These are phyloP conservation scores for Drosophila algonquin DNA, from an alignment of 2,888 invertebrate species.

Conservation along the genomic window DNA sequence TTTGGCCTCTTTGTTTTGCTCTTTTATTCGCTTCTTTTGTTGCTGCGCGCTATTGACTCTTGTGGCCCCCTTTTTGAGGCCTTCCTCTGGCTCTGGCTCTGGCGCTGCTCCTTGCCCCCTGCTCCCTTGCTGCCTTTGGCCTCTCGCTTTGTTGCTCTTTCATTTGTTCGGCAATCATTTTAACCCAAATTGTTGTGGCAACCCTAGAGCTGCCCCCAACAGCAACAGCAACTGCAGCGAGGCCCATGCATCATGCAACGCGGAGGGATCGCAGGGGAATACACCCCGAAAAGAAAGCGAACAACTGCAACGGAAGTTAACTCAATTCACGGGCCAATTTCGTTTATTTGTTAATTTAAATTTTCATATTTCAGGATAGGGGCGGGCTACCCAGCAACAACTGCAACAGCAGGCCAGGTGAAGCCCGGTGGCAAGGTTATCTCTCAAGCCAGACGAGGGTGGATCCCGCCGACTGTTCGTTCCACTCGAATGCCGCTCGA, in stretches of 20 bases:
- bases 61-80: slow-evolving; percentile 26
- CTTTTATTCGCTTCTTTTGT: slow-evolving; percentile 60
- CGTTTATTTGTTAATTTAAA: slow-evolving; percentile 50
- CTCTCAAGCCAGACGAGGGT: background rate
- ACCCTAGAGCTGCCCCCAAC: slow-evolving; percentile 51
- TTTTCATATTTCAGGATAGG: slow-evolving; percentile 42
- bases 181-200: slow-evolving; percentile 68
- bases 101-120: slow-evolving; percentile 13
- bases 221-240: background rate
- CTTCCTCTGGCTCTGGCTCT: slow-evolving; percentile 14
- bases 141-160: slow-evolving; percentile 44
- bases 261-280: slow-evolving; percentile 25
- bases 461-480: slow-evolving; percentile 13
- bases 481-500: slow-evolving; percentile 24
- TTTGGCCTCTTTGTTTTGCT: slow-evolving; percentile 63
- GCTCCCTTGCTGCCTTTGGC: slow-evolving; percentile 8
- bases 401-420: slow-evolving; percentile 3
- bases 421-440: slow-evolving; percentile 22
- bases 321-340: slow-evolving; percentile 47
- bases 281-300: slow-evolving; percentile 26
- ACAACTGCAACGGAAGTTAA: slow-evolving; percentile 44
- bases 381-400: background rate
- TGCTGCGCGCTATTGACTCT: slow-evolving; percentile 52
- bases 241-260: slow-evolving; percentile 4
- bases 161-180: slow-evolving; percentile 58